Conservation (phyloP, 2,888 invertebrate genomes). For the Spodoptera exigua region DNA sequence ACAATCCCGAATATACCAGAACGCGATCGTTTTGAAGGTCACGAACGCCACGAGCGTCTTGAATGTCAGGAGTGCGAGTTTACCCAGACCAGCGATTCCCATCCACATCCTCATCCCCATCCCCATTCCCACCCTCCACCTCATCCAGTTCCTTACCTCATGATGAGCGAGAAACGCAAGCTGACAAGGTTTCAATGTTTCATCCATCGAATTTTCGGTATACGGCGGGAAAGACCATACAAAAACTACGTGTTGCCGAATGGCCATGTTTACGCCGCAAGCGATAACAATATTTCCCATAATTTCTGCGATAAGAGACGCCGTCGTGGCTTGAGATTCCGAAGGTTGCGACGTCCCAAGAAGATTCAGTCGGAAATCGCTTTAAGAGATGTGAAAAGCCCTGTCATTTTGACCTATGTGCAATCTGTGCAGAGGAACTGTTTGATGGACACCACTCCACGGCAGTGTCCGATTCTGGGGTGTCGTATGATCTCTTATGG, state of each 20-base stretch:
- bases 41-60: background rate
- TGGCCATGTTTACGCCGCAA: constrained; percentile 71
- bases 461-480: constrained; percentile 79
- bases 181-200: constrained; percentile 79
- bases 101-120: no score
- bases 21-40: no score
- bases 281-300: constrained; percentile 74
- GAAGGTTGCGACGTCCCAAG: constrained; percentile 71
- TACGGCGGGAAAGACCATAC: constrained; percentile 64
- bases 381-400: constrained; percentile 66
- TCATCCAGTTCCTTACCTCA: constrained; percentile 59
- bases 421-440: constrained; percentile 78
- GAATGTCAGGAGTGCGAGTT: constrained; percentile 60
- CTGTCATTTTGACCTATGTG: constrained; percentile 74
- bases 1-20: no score
- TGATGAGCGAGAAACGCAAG: constrained; percentile 66
- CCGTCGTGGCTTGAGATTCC: constrained; percentile 69
- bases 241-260: constrained; percentile 57
- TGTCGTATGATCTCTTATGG: constrained; percentile 80
- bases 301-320: constrained; percentile 67
- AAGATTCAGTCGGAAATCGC: constrained; percentile 75
- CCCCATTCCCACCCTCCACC: background rate
- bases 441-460: constrained; percentile 76
- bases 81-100: constrained; percentile 51
- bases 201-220: constrained; percentile 76